These are phyloP conservation scores for Argya squamiceps DNA, from an alignment of 2,797 vertebrate genomes.

Conservation along the genomic window DNA sequence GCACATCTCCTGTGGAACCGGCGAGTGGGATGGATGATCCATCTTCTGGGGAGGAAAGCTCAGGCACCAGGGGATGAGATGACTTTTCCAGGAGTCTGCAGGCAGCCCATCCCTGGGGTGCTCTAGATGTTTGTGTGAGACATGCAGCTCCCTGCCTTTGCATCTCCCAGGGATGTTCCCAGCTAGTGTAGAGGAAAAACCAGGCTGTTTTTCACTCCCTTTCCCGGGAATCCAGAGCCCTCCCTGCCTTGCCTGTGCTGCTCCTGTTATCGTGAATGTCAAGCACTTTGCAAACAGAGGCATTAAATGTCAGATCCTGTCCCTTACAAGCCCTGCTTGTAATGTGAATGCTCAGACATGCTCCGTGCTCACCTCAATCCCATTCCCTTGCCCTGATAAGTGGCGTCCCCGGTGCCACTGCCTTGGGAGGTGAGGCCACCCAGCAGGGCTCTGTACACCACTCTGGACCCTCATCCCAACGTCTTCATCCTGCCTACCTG, in stretches of 20 bases:
- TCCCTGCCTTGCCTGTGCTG: neutral
- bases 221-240: neutral
- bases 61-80: neutral
- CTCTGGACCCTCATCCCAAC: neutral
- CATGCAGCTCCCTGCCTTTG: neutral
- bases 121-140: neutral
- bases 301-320: constrained; percentile 68
- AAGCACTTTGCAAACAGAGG: constrained; percentile 53
- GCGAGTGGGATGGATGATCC: neutral
- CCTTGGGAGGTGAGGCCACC: neutral
- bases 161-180: neutral
- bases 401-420: neutral
- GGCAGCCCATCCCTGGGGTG: neutral
- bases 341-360: constrained; percentile 34
- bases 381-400: constrained; percentile 5
- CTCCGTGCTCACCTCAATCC: neutral
- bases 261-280: constrained; percentile 52
- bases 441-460: neutral
- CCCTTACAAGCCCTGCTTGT: constrained; percentile 62
- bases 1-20: rapidly evolving
- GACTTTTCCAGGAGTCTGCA: neutral
- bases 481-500: neutral
- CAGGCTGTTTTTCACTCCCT: neutral
- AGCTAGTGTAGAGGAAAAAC: neutral
- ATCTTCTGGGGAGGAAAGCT: neutral